These are phyloP conservation scores for Xestoiulus laeticollis DNA, from an alignment of 2,888 invertebrate species.

Conservation along the genomic window DNA sequence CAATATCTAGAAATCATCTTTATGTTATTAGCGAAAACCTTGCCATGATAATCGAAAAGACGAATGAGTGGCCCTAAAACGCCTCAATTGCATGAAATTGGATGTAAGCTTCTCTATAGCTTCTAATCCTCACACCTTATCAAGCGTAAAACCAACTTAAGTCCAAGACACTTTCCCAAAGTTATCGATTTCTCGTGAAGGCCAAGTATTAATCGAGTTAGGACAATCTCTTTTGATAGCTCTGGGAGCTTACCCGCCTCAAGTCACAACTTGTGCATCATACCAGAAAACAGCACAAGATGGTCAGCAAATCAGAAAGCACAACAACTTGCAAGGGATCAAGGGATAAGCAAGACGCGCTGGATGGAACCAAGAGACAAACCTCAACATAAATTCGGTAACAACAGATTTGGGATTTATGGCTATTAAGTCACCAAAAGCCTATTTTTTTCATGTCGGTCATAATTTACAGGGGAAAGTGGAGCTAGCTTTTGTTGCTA, in stretches of 20 bases:
- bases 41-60: not conserved
- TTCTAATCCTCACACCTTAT: conserved; percentile 37
- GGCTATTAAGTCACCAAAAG: not conserved
- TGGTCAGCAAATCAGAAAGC: not conserved
- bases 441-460: not conserved
- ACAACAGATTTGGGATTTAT: not conserved
- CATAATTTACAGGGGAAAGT: not conserved
- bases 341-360: not conserved
- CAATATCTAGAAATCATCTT: not conserved
- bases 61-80: not conserved
- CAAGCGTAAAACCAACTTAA: conserved; percentile 25
- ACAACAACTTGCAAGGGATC: not conserved
- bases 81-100: not conserved
- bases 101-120: not conserved
- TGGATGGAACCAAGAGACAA: not conserved
- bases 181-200: not conserved
- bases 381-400: not conserved
- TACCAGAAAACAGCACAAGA: not conserved
- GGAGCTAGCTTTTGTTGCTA: not conserved
- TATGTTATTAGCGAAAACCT: not conserved
- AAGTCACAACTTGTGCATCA: conserved; percentile 9
- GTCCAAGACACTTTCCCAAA: not conserved
- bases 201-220: conserved; percentile 25
- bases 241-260: not conserved
- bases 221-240: conserved; percentile 12